These are phyloP conservation scores for Keiferia lycopersicella DNA, from an alignment of 2,888 invertebrate species.

Conservation along the genomic window DNA sequence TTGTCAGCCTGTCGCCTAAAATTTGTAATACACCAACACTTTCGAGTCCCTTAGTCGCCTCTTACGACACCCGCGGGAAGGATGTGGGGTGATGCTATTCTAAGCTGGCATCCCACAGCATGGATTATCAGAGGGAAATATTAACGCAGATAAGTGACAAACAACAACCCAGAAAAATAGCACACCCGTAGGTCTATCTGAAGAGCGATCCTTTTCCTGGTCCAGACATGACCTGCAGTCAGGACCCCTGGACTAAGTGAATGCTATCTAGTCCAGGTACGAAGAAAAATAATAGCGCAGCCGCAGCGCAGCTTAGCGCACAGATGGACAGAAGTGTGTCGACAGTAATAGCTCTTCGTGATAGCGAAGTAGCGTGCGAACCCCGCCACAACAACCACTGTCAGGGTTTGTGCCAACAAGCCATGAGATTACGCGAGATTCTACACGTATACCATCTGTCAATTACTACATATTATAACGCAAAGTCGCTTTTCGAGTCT, in stretches of 20 bases:
- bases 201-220: constrained; percentile 13
- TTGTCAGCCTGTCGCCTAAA: no score
- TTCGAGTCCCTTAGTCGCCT: no score
- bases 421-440: constrained; percentile 17
- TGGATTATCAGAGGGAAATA: neutral
- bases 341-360: constrained; percentile 64
- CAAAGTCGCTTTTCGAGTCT: no score
- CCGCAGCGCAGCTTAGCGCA: constrained; percentile 51
- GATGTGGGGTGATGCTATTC: no score
- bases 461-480: no score
- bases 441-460: no score
- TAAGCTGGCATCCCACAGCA: no score
- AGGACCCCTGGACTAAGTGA: constrained; percentile 19
- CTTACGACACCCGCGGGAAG: no score
- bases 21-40: no score
- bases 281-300: constrained; percentile 51
- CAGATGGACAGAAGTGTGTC: constrained; percentile 66
- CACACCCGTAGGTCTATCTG: constrained; percentile 1
- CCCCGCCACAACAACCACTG: constrained; percentile 43
- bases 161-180: neutral
- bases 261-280: constrained; percentile 32
- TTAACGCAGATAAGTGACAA: neutral
- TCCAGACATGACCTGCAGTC: constrained; percentile 19
- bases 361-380: constrained; percentile 60
- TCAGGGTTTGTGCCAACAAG: constrained; percentile 11